phyloP scores from a whole-genome alignment of 2,797 vertebrate genomes.

The Anguilla anguilla region DNA sequence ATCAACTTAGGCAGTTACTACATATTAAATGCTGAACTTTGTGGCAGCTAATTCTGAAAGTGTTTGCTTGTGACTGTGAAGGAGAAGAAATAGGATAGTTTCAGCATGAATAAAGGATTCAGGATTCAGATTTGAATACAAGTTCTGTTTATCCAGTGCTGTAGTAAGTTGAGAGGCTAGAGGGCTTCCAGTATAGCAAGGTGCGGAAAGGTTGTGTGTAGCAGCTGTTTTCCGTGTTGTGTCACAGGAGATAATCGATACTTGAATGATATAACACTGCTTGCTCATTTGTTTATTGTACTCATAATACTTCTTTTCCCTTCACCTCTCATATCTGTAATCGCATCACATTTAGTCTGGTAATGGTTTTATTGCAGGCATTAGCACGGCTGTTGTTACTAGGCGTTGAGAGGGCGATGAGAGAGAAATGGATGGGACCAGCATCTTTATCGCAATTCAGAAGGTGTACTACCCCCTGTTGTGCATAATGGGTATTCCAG shows the following conservation, averaged over 20 bases:
- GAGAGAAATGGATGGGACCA: slow-evolving; percentile 62
- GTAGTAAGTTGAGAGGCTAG: neutral
- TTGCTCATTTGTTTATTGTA: slow-evolving; percentile 10
- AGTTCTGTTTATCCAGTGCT: neutral
- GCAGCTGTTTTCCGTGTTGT: neutral
- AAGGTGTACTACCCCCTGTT: slow-evolving; percentile 77
- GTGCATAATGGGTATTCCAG: slow-evolving; percentile 75
- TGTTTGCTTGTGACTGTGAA: neutral
- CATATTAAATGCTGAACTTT: neutral
- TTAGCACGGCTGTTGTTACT: slow-evolving; percentile 46
- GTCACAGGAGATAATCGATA: slow-evolving; percentile 1
- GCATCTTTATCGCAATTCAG: slow-evolving; percentile 66
- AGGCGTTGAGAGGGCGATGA: slow-evolving; percentile 15
- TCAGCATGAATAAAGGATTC: neutral
- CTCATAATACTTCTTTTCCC: slow-evolving; percentile 8
- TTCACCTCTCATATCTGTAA: slow-evolving; percentile 26
- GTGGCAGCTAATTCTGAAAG: neutral
- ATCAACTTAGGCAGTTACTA: neutral
- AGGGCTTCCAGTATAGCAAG: neutral
- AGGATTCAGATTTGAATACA: neutral
- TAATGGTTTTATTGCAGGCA: slow-evolving; percentile 63
- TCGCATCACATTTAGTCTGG: slow-evolving; percentile 12
- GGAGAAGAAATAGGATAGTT: neutral
- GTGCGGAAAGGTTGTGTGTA: neutral
- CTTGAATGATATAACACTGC: neutral